A percentile compares a stretch with the other conserved stretches of the same genome.
phyloP scores from a whole-genome alignment of 2,113 vertebrate species.

The Neodon shergylaensis region DNA sequence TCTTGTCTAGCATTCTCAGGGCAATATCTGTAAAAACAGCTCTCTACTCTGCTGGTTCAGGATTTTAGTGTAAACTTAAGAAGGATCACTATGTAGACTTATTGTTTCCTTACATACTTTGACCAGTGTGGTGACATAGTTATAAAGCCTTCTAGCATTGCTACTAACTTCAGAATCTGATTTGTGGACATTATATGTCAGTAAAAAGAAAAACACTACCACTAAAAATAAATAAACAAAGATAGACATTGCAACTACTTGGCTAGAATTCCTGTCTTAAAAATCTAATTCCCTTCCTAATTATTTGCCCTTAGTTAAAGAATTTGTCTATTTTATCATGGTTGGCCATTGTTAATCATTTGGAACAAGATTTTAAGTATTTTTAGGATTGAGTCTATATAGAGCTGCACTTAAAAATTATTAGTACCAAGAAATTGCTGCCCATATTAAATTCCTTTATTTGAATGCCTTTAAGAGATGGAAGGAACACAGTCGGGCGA shows the following conservation, averaged over 20 bases:
- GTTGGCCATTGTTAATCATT: neutral
- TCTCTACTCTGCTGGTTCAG: neutral
- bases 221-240: neutral
- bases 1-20: neutral
- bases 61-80: neutral
- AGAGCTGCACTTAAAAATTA: neutral
- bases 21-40: neutral
- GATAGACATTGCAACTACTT: neutral
- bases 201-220: neutral
- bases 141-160: neutral
- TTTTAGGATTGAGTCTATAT: neutral
- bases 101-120: neutral
- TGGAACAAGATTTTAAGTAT: neutral
- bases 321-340: neutral
- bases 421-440: neutral
- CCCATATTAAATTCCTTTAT: constrained; percentile 33
- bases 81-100: neutral
- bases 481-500: too few species aligned
- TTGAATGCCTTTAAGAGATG: neutral
- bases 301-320: constrained; percentile 21
- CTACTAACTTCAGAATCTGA: neutral
- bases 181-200: neutral
- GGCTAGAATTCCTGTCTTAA: neutral
- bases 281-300: neutral
- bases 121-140: neutral